A percentile compares a stretch with the other conserved stretches of the same genome.
Conservation (phyloP, 2,888 invertebrate genomes). For the Lithodes maja region DNA sequence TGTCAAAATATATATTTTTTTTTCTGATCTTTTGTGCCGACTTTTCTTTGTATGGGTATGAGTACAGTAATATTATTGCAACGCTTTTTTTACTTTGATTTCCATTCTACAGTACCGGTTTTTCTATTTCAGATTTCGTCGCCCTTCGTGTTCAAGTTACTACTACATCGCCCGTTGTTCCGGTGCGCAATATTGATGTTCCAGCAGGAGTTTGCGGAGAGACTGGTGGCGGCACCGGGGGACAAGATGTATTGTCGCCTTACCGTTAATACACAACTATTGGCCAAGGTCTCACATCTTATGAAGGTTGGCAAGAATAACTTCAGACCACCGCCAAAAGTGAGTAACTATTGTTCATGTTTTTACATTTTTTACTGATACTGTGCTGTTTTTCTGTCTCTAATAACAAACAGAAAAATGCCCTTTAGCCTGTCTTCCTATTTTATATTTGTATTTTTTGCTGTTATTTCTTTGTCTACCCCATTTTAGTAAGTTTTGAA, state of each 20-base stretch:
- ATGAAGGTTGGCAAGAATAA: conserved; percentile 99
- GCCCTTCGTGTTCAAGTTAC: conserved; percentile 94
- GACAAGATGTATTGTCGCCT: conserved; percentile 97
- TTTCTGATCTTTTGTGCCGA: neutral
- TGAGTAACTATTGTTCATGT: conserved; percentile 74
- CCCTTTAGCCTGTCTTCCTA: too few species aligned
- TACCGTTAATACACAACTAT: conserved; percentile 95
- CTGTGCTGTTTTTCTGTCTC: too few species aligned
- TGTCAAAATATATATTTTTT: neutral
- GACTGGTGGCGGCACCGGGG: conserved; percentile 96
- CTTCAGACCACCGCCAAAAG: conserved; percentile 98
- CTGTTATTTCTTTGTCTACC: too few species aligned
- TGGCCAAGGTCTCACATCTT: conserved; percentile 94
- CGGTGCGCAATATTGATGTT: conserved; percentile 99
- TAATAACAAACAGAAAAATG: too few species aligned
- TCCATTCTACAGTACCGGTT: neutral
- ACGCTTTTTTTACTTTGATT: neutral
- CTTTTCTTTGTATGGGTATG: neutral
- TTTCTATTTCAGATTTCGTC: conserved; percentile 85
- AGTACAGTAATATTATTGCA: too few species aligned
- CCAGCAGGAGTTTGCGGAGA: conserved; percentile 97
- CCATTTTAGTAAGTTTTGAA: too few species aligned
- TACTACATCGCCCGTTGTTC: conserved; percentile 81
- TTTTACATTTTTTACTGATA: too few species aligned
- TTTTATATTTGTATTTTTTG: too few species aligned